Conservation (phyloP, 2,888 invertebrate genomes). For the Galerucella pusilla region DNA sequence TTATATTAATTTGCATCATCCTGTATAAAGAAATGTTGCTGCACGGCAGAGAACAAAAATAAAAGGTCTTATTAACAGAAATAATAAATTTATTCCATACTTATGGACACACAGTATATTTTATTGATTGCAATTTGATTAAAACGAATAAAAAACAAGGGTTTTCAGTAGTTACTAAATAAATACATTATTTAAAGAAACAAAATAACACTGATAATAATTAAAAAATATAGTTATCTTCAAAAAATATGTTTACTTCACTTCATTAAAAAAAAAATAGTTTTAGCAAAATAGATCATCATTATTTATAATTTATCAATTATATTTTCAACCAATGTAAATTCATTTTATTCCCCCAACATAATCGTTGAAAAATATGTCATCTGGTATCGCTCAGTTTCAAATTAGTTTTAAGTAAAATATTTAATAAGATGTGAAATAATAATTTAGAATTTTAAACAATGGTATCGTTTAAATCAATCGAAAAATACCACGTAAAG, state of each 20-base stretch:
- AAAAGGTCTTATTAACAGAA: no score
- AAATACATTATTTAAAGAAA: conserved; percentile 20
- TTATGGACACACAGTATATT: not conserved
- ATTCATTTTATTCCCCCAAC: not conserved
- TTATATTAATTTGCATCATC: no score
- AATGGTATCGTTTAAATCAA: no score
- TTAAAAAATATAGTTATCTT: conserved; percentile 32
- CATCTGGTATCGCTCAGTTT: not conserved
- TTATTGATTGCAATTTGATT: conserved; percentile 10
- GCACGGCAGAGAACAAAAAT: no score
- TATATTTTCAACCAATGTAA: conserved; percentile 5
- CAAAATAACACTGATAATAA: conserved; percentile 27
- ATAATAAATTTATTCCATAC: not conserved
- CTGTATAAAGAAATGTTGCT: no score
- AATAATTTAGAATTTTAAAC: not conserved
- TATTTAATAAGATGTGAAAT: not conserved
- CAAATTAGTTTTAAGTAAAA: not conserved
- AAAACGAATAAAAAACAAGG: conserved; percentile 7
- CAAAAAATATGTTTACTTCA: conserved; percentile 34
- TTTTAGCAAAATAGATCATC: conserved; percentile 21
- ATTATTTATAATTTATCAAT: conserved; percentile 14
- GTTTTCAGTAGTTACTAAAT: conserved; percentile 16
- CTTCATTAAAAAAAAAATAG: conserved; percentile 22
- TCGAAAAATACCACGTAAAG: no score
- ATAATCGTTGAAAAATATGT: not conserved